Percentiles rank a stretch among this genome's conserved stretches.
Conservation (phyloP, 1,140 invertebrate genomes). For the Drosophila busckii region DNA sequence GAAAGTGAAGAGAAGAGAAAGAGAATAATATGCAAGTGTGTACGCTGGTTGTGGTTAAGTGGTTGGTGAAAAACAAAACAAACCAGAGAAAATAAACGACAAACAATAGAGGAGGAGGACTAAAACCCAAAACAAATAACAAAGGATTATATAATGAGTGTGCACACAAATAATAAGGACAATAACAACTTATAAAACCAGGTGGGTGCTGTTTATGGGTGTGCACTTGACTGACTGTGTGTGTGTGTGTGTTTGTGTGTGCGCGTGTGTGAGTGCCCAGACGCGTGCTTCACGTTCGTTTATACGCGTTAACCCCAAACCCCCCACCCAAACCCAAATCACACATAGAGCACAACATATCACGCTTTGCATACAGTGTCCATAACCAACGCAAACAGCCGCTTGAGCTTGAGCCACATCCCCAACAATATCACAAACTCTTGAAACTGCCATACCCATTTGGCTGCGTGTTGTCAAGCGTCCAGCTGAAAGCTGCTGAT, state of each 20-base stretch:
- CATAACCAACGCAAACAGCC: constrained; percentile 30
- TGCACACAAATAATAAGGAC: constrained; percentile 18
- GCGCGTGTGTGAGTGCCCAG: background rate
- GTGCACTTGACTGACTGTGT: too few species aligned
- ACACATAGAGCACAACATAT: too few species aligned
- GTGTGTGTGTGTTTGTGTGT: background rate
- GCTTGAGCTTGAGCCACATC: constrained; percentile 6
- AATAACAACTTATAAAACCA: constrained; percentile 20
- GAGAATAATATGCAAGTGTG: constrained; percentile 54
- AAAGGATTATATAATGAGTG: constrained; percentile 7
- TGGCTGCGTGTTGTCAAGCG: constrained; percentile 14
- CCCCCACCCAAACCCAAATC: too few species aligned
- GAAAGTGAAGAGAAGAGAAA: constrained; percentile 77
- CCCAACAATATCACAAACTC: constrained; percentile 1
- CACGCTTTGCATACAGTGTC: constrained; percentile 22
- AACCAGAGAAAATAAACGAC: constrained; percentile 12
- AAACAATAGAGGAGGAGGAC: constrained; percentile 3
- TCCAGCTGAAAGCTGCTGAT: constrained; percentile 9
- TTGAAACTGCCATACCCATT: constrained; percentile 25
- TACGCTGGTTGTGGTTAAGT: constrained; percentile 45
- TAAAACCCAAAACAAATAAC: background rate
- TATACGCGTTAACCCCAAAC: too few species aligned
- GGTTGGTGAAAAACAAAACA: constrained; percentile 36
- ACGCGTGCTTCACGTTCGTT: constrained; percentile 39
- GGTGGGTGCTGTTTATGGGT: too few species aligned